phyloP scores from a whole-genome alignment of 2,888 invertebrate genomes.

The Clistopyga incitator region DNA sequence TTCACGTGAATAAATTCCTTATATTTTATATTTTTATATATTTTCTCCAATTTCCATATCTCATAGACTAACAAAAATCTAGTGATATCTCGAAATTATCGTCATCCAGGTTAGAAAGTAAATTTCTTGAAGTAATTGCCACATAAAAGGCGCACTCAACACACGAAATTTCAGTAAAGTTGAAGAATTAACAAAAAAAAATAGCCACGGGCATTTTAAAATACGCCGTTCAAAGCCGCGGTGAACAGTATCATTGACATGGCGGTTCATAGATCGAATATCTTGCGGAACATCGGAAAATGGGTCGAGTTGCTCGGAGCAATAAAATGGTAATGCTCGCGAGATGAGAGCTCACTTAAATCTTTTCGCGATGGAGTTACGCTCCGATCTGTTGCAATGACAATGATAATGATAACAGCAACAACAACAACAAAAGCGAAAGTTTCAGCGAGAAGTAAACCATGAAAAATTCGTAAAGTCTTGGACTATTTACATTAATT shows the following conservation, averaged over 20 bases:
- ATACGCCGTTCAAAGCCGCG: conserved; percentile 7
- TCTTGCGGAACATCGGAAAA: conserved; percentile 58
- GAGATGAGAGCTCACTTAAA: conserved; percentile 49
- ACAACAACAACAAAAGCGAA: conserved; percentile 8
- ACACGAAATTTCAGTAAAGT: background rate
- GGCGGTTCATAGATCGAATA: conserved; percentile 34
- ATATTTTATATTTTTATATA: no score
- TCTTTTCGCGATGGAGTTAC: background rate
- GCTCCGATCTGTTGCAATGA: conserved; percentile 2
- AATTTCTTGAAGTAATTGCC: conserved; percentile 8
- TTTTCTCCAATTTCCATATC: conserved; percentile 52
- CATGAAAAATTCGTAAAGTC: background rate
- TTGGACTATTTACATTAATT: background rate
- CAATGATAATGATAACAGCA: conserved; percentile 7
- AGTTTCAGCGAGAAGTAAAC: background rate
- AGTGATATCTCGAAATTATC: conserved; percentile 18
- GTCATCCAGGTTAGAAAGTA: background rate
- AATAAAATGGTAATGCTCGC: conserved; percentile 65
- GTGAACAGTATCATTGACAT: conserved; percentile 38
- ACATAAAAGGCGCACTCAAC: background rate
- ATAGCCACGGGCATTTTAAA: conserved; percentile 32
- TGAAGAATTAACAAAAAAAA: background rate
- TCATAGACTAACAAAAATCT: conserved; percentile 16
- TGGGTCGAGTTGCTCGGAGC: conserved; percentile 53
- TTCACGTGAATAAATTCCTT: no score